These are phyloP conservation scores for Helicoverpa assulta DNA, from an alignment of 2,888 invertebrate genomes.

Conservation along the genomic window DNA sequence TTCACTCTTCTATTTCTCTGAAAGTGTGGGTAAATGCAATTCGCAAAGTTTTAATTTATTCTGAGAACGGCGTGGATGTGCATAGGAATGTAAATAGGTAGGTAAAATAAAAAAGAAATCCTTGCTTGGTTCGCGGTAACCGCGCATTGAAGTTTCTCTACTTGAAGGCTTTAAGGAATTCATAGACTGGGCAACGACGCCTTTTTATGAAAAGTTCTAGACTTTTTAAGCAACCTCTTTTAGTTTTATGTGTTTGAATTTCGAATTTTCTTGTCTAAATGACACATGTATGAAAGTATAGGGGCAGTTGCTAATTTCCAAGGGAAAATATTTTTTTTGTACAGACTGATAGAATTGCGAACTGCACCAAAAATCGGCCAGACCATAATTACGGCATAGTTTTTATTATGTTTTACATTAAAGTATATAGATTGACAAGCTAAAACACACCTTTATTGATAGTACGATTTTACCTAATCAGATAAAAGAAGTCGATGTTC, in stretches of 20 bases:
- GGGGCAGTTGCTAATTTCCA: no score
- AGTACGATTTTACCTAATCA: neutral
- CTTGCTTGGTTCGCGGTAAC: conserved; percentile 1
- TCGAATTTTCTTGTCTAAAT: no score
- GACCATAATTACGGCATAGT: no score
- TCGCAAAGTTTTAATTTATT: conserved; percentile 28
- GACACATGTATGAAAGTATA: no score
- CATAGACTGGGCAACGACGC: neutral
- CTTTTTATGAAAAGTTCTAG: neutral
- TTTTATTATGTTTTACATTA: no score
- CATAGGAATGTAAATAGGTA: conserved; percentile 13
- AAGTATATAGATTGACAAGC: no score
- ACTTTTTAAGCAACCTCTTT: neutral
- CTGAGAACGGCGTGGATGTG: neutral
- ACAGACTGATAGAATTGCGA: no score
- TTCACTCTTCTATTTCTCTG: no score
- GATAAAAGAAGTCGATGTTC: neutral
- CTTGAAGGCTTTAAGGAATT: neutral
- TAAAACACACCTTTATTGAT: no score
- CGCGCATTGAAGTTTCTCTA: neutral
- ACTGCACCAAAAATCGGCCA: no score
- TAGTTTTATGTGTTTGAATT: neutral
- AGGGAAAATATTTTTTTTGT: no score
- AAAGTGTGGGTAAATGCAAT: conserved; percentile 11
- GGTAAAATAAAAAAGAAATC: conserved; percentile 10